A percentile compares a stretch with the other conserved stretches of the same genome.
Evolutionary conservation across 1,140 invertebrate genomes (phyloP).

Genomic region (Ganaspis sp.): DNA sequence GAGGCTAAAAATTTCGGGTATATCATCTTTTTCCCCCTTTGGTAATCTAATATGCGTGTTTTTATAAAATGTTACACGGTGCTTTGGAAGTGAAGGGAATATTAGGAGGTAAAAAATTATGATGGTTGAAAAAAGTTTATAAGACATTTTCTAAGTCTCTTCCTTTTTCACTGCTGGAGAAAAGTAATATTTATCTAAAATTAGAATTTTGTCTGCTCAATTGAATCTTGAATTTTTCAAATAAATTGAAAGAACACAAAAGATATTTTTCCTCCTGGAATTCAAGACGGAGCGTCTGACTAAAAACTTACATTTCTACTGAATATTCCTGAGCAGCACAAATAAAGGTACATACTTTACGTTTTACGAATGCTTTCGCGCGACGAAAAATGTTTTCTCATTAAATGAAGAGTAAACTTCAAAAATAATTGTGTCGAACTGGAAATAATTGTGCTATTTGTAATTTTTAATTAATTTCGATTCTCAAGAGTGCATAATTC

Average conservation of each 20-base stretch:
- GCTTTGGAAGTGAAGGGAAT: background rate
- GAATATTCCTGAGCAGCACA: background rate
- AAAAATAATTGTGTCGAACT: background rate
- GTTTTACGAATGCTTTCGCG: background rate
- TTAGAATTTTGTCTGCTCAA: background rate
- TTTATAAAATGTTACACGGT: background rate
- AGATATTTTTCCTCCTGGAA: background rate
- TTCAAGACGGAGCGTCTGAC: background rate
- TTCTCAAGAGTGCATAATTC: no score
- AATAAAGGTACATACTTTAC: background rate
- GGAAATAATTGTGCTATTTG: no score
- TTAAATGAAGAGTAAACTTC: background rate
- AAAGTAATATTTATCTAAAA: background rate
- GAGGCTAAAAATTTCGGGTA: background rate
- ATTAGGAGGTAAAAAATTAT: background rate
- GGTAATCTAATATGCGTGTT: background rate
- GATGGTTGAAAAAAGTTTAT: background rate
- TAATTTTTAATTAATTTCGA: no score
- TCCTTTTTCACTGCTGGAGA: background rate
- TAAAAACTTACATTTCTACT: background rate
- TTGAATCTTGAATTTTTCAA: conserved; percentile 14
- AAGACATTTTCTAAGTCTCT: background rate
- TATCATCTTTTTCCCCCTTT: background rate
- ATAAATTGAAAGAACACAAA: conserved; percentile 8
- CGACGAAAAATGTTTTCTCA: background rate